These are phyloP conservation scores for Thereva nobilitata DNA, from an alignment of 2,888 invertebrate genomes.

Conservation along the genomic window DNA sequence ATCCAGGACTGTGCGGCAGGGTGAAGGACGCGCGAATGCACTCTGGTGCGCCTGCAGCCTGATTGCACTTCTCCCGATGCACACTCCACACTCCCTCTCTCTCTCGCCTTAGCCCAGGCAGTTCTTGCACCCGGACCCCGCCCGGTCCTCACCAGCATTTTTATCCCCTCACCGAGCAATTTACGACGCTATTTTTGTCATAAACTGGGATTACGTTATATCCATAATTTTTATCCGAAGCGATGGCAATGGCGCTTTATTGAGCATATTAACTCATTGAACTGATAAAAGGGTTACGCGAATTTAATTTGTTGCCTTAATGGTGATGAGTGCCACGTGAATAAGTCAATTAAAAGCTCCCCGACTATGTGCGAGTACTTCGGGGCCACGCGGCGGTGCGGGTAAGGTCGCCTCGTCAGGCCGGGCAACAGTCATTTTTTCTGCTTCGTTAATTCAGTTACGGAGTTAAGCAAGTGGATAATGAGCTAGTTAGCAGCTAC, in stretches of 20 bases:
- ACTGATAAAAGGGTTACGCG: slow-evolving; percentile 22
- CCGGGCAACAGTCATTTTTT: too few relatives aligned
- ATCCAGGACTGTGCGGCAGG: neutral
- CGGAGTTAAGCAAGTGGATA: too few relatives aligned
- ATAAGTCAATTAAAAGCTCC: slow-evolving; percentile 18
- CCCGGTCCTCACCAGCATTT: neutral
- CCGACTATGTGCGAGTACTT: neutral
- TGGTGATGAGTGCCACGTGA: slow-evolving; percentile 15
- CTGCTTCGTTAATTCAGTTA: too few relatives aligned
- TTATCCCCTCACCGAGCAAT: slow-evolving; percentile 19
- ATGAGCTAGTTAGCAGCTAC: too few relatives aligned
- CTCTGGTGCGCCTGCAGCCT: neutral
- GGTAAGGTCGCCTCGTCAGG: neutral
- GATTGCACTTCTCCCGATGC: slow-evolving; percentile 12
- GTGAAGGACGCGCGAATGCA: slow-evolving; percentile 5
- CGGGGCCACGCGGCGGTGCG: neutral
- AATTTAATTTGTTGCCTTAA: neutral
- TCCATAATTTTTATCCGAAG: slow-evolving; percentile 28
- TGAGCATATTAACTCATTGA: slow-evolving; percentile 24
- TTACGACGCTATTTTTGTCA: slow-evolving; percentile 29
- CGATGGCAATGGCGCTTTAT: slow-evolving; percentile 14
- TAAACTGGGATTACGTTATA: slow-evolving; percentile 29
- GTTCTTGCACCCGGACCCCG: neutral
- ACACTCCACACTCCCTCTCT: neutral
- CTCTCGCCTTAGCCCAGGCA: too few relatives aligned